Base-by-base conservation (phyloP, 2,888 invertebrate genomes). In the Acholoe squamosa region DNA sequence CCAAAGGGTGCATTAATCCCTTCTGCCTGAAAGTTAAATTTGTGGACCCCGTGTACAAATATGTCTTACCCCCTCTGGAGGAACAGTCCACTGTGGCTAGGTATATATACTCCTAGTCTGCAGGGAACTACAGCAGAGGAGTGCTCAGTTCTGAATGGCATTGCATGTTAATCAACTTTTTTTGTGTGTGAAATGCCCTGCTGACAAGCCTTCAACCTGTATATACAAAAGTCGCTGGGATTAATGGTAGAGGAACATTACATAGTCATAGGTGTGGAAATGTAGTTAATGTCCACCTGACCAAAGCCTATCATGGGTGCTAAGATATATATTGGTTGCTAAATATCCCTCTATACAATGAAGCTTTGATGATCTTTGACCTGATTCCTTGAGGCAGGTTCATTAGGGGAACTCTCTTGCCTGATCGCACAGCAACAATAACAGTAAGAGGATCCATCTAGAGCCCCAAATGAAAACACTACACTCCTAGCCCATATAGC, bases 1-100 rank as follows among this genome's bases (percentile, higher is more conserved):
- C 71, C 71, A 71, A 71, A 71, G 71, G 71, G 71, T 28, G 25
- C 28, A n/a, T 71, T 71, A 71, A 71, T 71, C 71, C 71, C 71
- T 28, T 28, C 28, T 71, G 71, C 19, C 71, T 71, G 71, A 25
- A 71, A 71, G 71, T 71, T 71, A 71, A 71, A 71, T 71, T 71
- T 71, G 71, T 28, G 71, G 5, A 71, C 14, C 71, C 28, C 25
- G 71, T 28, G 71, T 28, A n/a, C 71, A 71, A 71, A 71, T 71
- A 71, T 28, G 28, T 16, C 71, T 28, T 71, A 71, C 71, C 71
- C 31, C 71, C 71, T n/a, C 25, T 28, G 28, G 31, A 71, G 28
- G 19, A 28, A 25, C 71, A 28, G 31, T 10, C 3, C 43, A 43
- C 43, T 43, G 43, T 43, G 43, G 3, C 5, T 43, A 61, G 61